A percentile compares a stretch with the other conserved stretches of the same genome.
Conservation (phyloP, 2,797 vertebrate species). For the Macroramphosus scolopax region DNA sequence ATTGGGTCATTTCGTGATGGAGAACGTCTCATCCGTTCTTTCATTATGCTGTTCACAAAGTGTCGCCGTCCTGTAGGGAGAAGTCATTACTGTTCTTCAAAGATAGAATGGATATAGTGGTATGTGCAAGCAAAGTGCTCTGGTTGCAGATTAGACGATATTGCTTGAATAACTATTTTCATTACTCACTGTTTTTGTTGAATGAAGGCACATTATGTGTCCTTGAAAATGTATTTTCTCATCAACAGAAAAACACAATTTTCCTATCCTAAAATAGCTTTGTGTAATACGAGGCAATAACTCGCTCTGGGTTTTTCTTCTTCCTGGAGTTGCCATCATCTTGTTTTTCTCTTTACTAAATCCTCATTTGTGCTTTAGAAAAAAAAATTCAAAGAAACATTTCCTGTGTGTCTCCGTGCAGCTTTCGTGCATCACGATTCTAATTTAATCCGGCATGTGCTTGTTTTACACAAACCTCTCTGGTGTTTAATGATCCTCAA, state of each 20-base stretch:
- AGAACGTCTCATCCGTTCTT: conserved; percentile 31
- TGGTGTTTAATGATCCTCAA: no score
- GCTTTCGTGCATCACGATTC: no score
- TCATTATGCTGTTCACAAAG: conserved; percentile 47
- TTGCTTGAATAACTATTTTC: conserved; percentile 14
- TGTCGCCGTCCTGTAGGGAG: conserved; percentile 34
- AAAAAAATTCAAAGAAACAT: conserved; percentile 4
- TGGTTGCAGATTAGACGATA: conserved; percentile 27
- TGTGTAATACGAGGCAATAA: conserved; percentile 21
- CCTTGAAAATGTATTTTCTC: conserved; percentile 26
- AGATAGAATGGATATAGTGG: conserved; percentile 20
- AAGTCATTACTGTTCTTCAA: conserved; percentile 46
- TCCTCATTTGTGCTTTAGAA: conserved; percentile 6
- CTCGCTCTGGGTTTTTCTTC: no score
- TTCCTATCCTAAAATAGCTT: conserved; percentile 23
- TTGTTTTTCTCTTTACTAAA: conserved; percentile 22
- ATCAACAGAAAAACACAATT: conserved; percentile 27
- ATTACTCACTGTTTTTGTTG: conserved; percentile 21
- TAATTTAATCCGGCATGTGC: not conserved
- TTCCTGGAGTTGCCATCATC: no score
- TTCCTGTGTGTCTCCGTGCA: not conserved
- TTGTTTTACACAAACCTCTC: conserved; percentile 3
- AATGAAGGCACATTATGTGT: conserved; percentile 4
- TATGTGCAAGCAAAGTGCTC: conserved; percentile 22
- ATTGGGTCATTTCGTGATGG: conserved; percentile 28